Evolutionary conservation across 2,113 vertebrate species (phyloP).

Genomic region (Gallinago undulata): DNA sequence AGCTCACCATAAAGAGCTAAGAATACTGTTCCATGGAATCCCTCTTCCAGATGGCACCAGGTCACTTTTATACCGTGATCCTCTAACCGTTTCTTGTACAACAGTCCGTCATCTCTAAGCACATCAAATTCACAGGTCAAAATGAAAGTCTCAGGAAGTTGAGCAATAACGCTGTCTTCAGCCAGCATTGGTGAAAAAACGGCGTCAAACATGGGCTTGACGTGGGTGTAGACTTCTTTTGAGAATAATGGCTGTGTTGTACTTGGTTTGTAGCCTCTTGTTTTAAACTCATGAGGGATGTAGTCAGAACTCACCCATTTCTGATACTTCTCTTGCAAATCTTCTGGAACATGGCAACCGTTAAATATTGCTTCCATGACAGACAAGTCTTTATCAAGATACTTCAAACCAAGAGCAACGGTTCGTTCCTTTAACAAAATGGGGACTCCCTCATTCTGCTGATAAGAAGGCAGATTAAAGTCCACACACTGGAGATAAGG

Average conservation of each 20-base stretch:
- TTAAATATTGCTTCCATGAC: constrained; percentile 2
- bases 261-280: not conserved
- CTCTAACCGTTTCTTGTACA: constrained; percentile 80
- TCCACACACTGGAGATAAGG: constrained; percentile 74
- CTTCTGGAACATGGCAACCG: constrained; percentile 64
- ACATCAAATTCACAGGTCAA: constrained; percentile 77
- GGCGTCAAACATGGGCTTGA: rapidly evolving
- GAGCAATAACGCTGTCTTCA: constrained; percentile 33
- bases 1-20: not conserved
- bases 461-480: constrained; percentile 72
- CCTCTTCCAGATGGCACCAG: constrained; percentile 78
- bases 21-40: constrained; percentile 78
- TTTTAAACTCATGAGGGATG: constrained; percentile 62
- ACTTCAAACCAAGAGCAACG: constrained; percentile 60
- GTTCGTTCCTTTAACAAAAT: constrained; percentile 68
- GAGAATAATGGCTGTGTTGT: constrained; percentile 31
- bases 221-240: constrained; percentile 1
- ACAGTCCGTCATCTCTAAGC: constrained; percentile 79
- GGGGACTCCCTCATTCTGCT: constrained; percentile 74
- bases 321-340: constrained; percentile 59
- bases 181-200: constrained; percentile 16
- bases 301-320: constrained; percentile 47
- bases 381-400: constrained; percentile 60
- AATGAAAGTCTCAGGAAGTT: constrained; percentile 68
- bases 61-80: constrained; percentile 74